Base-by-base conservation (phyloP, 2,888 invertebrate species). In the Empis stercorea region DNA sequence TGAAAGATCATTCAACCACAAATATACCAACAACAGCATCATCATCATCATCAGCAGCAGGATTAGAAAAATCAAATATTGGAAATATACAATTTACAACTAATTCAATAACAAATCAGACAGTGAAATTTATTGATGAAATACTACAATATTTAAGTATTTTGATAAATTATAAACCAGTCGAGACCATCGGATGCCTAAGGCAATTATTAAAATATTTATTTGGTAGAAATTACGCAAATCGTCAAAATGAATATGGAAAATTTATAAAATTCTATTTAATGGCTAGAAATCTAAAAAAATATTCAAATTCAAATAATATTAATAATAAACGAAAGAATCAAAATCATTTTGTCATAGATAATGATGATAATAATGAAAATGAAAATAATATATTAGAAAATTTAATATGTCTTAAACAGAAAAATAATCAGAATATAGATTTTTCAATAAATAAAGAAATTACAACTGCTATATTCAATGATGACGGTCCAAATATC, bases 161-260 rank as follows among this genome's bases (percentile, higher is more conserved):
- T 36, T 78, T 82, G 32, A 78, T 87, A 57, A 65, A 71, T 51
- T 70, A 86, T 55, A 81, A 83, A 55, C 78, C 86, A 20, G 76
- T 76, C 30, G 71, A 75, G 48, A 79, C 83, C 30, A 76, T 88
- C 20, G 74, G 75, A 55, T 82, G 83, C 68, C 84, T 87, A 38
- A 79, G 83, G 60, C 86, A 86, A 70, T 74, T 84, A 55, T 62
- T 78, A 51, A 79, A 84, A 68, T 80, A 81, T 61, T 69, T 85
- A 55, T 86, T 84, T 70, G 75, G 79, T 50, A 80, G 80, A 46
- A 84, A 86, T 71, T 71, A 84, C 60, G 63, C 61, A 50, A 66
- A 63, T 57, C 58, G 60, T 41, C 58, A 56, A 52, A 55, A 47
- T 42, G 57, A 61, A 50, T 59, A 59, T 52, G 57, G 56, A 48